Base-by-base conservation (phyloP, 1,140 invertebrate species). In the Pseudachorutes palmiensis region DNA sequence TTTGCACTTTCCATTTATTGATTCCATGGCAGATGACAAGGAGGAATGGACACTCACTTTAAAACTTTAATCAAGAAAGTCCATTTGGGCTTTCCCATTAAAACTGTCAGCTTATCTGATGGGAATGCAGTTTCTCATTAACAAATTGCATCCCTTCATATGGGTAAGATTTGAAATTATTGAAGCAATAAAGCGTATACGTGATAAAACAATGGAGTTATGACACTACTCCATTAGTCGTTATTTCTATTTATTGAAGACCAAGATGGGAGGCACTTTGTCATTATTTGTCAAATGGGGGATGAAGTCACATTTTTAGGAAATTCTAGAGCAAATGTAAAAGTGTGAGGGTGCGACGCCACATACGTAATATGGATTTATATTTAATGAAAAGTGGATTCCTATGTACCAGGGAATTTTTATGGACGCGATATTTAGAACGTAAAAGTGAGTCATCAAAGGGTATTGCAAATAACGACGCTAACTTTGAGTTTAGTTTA, bases 1-100 rank as follows among this genome's bases (percentile, higher is more conserved):
- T 55, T 55, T 55, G 51, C 51, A 55, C 51, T 55, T 55, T 55
- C 51, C 51, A 55, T 55, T 55, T n/a, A n/a, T n/a, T n/a, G n/a
- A 55, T 24, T 22, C 12, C 24, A 55, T 14, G 9, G 51, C 5
- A 19, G 51, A 12, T 19, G 51, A 55, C 36, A 41, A n/a, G n/a
- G n/a, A n/a, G n/a, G n/a, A n/a, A n/a, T n/a, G n/a, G n/a, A n/a
- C n/a, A n/a, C n/a, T n/a, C n/a, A n/a, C n/a, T n/a, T n/a, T n/a
- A n/a, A n/a, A n/a, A n/a, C n/a, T n/a, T n/a, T n/a, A 41, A 41
- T 41, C 19, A 19, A 41, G 5, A 41, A 5, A 19, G 36, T 41
- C 36, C 36, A 5, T 9, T 9, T 9, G 36, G 36, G 36, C 36
- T 41, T 9, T 19, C 5, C 19, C 19, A 5, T 19, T 22, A 5